These are phyloP conservation scores for Leptinotarsa texana DNA, from an alignment of 1,140 invertebrate genomes.

Conservation along the genomic window DNA sequence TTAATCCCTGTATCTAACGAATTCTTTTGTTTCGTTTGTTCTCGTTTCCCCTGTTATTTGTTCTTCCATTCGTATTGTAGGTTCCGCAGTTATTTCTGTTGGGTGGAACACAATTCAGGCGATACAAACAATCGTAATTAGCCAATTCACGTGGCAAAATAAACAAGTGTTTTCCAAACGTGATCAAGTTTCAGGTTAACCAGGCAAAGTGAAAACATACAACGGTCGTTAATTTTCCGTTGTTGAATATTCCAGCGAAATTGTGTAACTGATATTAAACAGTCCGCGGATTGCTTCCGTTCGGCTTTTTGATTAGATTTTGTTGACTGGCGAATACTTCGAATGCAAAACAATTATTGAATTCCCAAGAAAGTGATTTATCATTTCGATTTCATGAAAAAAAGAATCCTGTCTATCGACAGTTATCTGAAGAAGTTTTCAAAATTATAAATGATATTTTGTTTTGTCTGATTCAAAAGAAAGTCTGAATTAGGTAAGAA, in stretches of 20 bases:
- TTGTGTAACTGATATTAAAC: conserved; percentile 6
- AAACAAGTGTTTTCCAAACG: conserved; percentile 1
- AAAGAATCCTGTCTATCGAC: no score
- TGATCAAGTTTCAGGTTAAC: conserved; percentile 8
- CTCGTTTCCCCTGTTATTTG: no score
- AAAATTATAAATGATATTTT: no score
- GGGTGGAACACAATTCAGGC: background rate
- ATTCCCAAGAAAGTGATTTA: no score
- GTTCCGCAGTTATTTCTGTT: conserved; percentile 1
- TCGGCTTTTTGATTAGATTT: background rate
- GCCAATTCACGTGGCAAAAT: conserved; percentile 7
- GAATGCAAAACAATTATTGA: no score
- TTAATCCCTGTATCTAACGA: no score
- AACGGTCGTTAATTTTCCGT: background rate
- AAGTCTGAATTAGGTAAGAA: no score
- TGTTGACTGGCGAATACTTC: no score
- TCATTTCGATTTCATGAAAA: no score
- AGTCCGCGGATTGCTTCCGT: background rate
- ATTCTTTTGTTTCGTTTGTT: no score
- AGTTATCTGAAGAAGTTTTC: no score
- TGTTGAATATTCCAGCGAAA: background rate
- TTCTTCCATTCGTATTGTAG: background rate
- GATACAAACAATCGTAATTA: background rate
- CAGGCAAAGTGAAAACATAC: conserved; percentile 5
- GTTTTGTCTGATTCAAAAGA: no score